These are phyloP conservation scores for Spizaetus ornatus DNA, from an alignment of 2,113 vertebrate species.

Conservation along the genomic window DNA sequence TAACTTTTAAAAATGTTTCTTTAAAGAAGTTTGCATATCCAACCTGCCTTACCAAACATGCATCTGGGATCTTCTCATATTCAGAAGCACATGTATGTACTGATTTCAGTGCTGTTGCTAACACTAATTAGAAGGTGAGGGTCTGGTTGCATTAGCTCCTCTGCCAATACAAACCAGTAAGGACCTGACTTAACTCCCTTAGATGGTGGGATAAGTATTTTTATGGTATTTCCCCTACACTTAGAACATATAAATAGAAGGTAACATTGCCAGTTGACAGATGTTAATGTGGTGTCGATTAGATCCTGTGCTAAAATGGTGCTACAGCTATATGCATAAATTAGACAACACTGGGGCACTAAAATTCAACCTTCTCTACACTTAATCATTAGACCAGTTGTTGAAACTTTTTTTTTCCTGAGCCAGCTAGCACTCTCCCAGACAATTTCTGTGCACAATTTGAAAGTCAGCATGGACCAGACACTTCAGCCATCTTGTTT, in stretches of 20 bases:
- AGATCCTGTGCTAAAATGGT: neutral
- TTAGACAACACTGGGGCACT: no score
- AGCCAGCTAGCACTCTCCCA: neutral
- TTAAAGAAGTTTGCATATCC: neutral
- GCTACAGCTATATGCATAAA: neutral
- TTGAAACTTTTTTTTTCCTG: neutral
- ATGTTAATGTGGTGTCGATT: neutral
- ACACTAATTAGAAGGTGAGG: neutral
- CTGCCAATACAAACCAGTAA: neutral
- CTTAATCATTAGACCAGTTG: neutral
- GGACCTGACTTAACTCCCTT: neutral
- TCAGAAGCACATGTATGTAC: neutral
- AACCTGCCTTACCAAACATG: neutral
- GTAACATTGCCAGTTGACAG: neutral
- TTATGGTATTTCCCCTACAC: neutral
- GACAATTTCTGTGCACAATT: neutral
- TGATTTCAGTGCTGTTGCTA: neutral
- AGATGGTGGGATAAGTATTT: neutral
- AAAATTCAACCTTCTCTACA: neutral
- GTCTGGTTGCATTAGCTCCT: neutral
- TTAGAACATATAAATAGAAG: neutral
- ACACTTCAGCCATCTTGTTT: neutral
- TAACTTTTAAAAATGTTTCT: neutral
- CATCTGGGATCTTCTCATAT: neutral
- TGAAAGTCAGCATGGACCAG: neutral